Evolutionary conservation across 2,113 vertebrate genomes (phyloP), one percentile per base, ranked within the genome.

Genomic region (Hucho hucho): DNA sequence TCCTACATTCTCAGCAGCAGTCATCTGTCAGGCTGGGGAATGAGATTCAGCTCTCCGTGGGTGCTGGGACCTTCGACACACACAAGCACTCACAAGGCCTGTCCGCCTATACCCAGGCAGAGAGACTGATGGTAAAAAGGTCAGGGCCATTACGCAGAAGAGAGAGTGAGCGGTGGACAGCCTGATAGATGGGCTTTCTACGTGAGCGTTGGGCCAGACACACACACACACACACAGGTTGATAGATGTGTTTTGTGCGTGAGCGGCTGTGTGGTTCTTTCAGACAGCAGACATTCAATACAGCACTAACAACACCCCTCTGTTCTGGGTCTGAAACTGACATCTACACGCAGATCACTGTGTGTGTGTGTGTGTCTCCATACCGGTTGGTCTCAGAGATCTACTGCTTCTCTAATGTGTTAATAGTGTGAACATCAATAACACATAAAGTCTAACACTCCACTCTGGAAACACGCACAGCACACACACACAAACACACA

Each of bases 171-270:
- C 2, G 28, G 69, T n/a, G 32, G 83, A 74, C 64, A 69, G 76
- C 37, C 26, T 47, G 72, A 83, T 77, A 70, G 79, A 83, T 49
- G 68, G 77, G 4, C 77, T 79, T 81, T 83, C 78, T 81, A 70
- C 32, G 32, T 69, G 37, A 69, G 67, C 18, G 32, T 43, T 7
- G 4, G 18, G 74, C 67, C 25, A 58, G 47, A n/a, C 61, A 73
- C 59, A 73, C 59, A 47, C 32, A 46, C 37, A 43, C 58, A 63
- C 37, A 26, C 59, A 61, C 76, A 61, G 74, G 68, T 77, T 83
- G 86, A 91, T 87, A 86, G 75, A 90, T 89, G 88, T 73, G 70
- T 68, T 85, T 90, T 83, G 46, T 86, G 25, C 65, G 82, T 86
- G 86, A 85, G 70, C 71, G 65, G 75, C 64, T 0, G 68, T 72